A percentile compares a stretch with the other conserved stretches of the same genome.
Conservation (phyloP, 2,888 invertebrate genomes). For the Synergus laeviventris region DNA sequence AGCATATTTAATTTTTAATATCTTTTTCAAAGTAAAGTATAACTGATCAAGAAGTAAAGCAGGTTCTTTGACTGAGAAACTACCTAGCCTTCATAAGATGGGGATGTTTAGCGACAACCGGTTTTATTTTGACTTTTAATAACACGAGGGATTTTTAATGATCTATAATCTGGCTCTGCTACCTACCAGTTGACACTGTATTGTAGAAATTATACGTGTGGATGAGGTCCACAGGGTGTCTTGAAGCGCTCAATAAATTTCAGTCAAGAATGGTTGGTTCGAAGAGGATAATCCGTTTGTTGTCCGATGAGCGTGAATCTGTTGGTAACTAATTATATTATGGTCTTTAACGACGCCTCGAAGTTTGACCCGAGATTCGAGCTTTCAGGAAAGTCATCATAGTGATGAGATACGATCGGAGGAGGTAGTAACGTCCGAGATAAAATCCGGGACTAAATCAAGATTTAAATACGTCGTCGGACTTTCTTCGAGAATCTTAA, state of each 20-base stretch:
- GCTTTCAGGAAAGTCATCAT: conserved; percentile 40
- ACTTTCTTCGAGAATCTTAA: conserved; percentile 32
- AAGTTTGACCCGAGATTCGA: conserved; percentile 39
- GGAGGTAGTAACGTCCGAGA: conserved; percentile 34
- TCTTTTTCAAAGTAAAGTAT: background rate
- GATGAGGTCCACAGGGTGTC: conserved; percentile 39
- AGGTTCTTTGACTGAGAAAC: background rate
- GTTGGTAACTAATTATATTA: conserved; percentile 40
- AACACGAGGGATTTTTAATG: conserved; percentile 14
- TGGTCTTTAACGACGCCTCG: conserved; percentile 38
- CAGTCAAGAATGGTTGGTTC: conserved; percentile 27
- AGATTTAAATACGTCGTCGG: conserved; percentile 39
- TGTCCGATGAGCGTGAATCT: conserved; percentile 38
- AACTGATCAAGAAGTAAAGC: conserved; percentile 35
- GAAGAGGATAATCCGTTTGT: conserved; percentile 37
- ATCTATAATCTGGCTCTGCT: conserved; percentile 27
- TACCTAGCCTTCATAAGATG: conserved; percentile 29
- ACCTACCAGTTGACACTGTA: conserved; percentile 39
- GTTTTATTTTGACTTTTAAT: conserved; percentile 40
- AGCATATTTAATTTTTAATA: background rate
- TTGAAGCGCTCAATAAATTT: conserved; percentile 29
- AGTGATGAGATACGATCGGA: conserved; percentile 34
- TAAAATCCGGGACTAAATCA: conserved; percentile 36
- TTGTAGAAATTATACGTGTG: conserved; percentile 29
- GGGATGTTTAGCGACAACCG: conserved; percentile 39